Evolutionary conservation across 2,113 vertebrate species (phyloP).

Genomic region (Bettongia penicillata): DNA sequence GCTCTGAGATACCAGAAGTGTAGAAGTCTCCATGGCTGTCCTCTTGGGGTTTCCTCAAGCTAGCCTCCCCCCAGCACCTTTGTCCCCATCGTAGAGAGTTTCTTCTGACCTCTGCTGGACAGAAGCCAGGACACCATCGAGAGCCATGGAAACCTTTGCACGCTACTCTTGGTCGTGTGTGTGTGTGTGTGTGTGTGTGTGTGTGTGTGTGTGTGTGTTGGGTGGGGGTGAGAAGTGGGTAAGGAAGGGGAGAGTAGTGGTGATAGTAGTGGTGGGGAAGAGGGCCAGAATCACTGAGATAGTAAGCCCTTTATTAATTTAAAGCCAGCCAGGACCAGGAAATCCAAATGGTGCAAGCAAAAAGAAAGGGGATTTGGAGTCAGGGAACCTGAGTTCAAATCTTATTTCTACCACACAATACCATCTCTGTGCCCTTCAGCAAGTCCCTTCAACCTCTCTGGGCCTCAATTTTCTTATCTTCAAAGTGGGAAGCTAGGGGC

Average conservation of each 20-base stretch:
- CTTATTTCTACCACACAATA: too few species aligned
- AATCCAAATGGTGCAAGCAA: background rate
- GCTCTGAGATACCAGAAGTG: background rate
- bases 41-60: background rate
- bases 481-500: background rate
- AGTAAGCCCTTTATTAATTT: background rate
- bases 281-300: background rate
- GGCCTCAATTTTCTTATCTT: background rate
- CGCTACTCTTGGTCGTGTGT: background rate
- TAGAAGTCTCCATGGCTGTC: background rate
- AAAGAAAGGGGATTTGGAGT: background rate
- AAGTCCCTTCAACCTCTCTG: background rate
- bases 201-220: background rate
- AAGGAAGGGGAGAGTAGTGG: too few species aligned
- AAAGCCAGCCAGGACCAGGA: background rate
- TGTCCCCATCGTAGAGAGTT: background rate
- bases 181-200: too few species aligned
- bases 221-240: too few species aligned
- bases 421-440: too few species aligned
- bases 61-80: background rate
- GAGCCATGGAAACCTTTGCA: background rate
- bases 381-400: background rate
- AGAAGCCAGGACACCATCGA: background rate
- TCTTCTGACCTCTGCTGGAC: background rate
- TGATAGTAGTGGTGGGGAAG: background rate